Percentiles rank a stretch among this genome's conserved stretches.
Conservation (phyloP, 2,888 invertebrate genomes). For the Lepidocyrtoides sp. region DNA sequence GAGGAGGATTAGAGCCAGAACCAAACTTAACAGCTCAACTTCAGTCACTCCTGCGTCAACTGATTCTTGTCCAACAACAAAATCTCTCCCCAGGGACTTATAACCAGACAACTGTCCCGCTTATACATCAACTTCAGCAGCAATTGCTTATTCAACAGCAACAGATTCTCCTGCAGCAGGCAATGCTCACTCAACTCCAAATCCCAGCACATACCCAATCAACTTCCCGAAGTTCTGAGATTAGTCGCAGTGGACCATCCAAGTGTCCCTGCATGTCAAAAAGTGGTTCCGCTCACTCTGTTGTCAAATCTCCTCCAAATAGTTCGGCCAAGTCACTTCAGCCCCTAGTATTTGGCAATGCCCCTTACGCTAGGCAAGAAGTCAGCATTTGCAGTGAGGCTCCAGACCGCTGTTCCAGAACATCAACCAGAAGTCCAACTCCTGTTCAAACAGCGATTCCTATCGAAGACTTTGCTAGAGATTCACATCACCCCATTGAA, state of each 20-base stretch:
- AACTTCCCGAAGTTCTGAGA: conserved; percentile 77
- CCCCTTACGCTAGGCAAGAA: conserved; percentile 76
- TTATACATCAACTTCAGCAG: conserved; percentile 85
- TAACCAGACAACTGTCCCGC: conserved; percentile 84
- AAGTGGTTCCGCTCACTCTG: conserved; percentile 86
- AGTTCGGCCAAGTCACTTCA: conserved; percentile 86
- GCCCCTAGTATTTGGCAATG: conserved; percentile 89
- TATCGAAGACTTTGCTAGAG: conserved; percentile 61
- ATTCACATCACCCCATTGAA: conserved; percentile 56
- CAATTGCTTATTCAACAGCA: conserved; percentile 85
- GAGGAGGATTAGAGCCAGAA: conserved; percentile 79
- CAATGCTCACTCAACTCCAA: conserved; percentile 85
- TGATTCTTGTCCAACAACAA: conserved; percentile 85
- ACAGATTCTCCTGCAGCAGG: conserved; percentile 85
- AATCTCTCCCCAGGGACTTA: conserved; percentile 84
- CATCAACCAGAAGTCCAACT: conserved; percentile 74
- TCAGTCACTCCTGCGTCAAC: conserved; percentile 84
- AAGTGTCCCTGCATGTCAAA: conserved; percentile 84
- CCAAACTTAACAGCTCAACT: conserved; percentile 82
- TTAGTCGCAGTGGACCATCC: conserved; percentile 75
- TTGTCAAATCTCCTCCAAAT: conserved; percentile 84
- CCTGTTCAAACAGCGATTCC: conserved; percentile 79
- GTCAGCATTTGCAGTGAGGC: conserved; percentile 66
- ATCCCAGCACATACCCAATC: conserved; percentile 80
- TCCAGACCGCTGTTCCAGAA: conserved; percentile 73